Evolutionary conservation across 2,888 invertebrate genomes (phyloP), one percentile per base, ranked within the genome.

Genomic region (Apamea epomidion): DNA sequence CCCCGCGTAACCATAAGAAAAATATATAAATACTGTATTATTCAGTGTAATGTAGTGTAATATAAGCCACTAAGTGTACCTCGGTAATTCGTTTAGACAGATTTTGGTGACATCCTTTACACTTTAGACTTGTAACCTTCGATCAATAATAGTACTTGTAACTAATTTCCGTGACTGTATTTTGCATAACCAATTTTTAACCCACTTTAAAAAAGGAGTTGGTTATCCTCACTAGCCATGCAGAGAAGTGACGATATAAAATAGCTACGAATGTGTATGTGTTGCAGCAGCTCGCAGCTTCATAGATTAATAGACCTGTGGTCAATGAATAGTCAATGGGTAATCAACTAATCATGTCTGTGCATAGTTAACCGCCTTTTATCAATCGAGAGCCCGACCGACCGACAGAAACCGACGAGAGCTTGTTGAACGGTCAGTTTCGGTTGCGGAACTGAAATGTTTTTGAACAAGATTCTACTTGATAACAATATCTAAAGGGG

Each of bases 301-400:
- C 51, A 54, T 25, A 54, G 0, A 54, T 32, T 16, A 71, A 71
- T 45, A 29, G 45, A 32, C 10, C 45, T 25, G 82, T 54, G 82
- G 54, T 76, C 29, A 64, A 64, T 76, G 29, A 78, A 58, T 45
- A 67, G n/a, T 25, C 10, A 37, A n/a, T 16, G 4, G 2, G 32
- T 67, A 32, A n/a, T 65, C 0, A 80, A 54, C 54, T 62, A 69
- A 81, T 29, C 54, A 54, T 7, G 16, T 7, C 10, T 16, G 54
- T 64, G 25, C 45, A 58, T 76, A 68, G 60, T 25, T 76, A 82
- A 81, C 82, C 82, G n/a, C 69, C 69, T 81, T 82, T 64, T 58
- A 18, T 29, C 25, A 14, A 21, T 64, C 1, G n/a, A 69, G 45
- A 18, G 25, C 25, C 45, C 21, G 58, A 29, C 25, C 21, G 48